Evolutionary conservation across 2,888 invertebrate species (phyloP), one percentile per base, ranked within the genome.

Genomic region (Ctena decussata): DNA sequence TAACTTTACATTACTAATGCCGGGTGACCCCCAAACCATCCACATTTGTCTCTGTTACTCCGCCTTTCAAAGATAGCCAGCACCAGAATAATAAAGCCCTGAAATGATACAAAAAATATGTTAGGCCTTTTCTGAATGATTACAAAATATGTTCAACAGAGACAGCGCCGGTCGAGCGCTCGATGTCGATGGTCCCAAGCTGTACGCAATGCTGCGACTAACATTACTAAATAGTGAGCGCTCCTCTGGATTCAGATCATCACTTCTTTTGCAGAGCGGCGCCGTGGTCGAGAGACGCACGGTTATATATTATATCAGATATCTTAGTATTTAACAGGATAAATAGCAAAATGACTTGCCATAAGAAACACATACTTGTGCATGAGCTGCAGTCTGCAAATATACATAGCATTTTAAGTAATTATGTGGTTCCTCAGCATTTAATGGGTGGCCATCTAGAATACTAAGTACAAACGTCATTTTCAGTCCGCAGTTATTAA

Each of bases 1-100:
- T 70, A 12, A 24, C 35, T 80, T 82, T 74, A 87, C 87, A 76
- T 81, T 27, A 84, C 75, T 11, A 87, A 15, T 12, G 82, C 84
- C 3, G 84, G 84, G 49, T 82, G 60, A 15, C 76, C 72, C 30
- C 84, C 57, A 5, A n/a, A 75, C 72, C 86, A 81, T 37, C 72
- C 30, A 21, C 74, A 80, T 65, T 44, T 70, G 21, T 39, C 49
- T 27, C 30, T 32, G 24, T 77, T 44, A 30, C 46, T 73, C 71
- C 87, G 80, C 53, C 60, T 87, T 57, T 87, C 83, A 41, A 87
- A 69, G 8, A 85, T 11, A 24, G 80, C 76, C 21, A 85, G 65
- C 18, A 85, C 27, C 0, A 83, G 27, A 32, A 87, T 80, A n/a
- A 87, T 77, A 44, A 70, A 21, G 11, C 80, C 76, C 87, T 87